Conservation (phyloP, 2,888 invertebrate genomes). For the Acrobasis consociella region DNA sequence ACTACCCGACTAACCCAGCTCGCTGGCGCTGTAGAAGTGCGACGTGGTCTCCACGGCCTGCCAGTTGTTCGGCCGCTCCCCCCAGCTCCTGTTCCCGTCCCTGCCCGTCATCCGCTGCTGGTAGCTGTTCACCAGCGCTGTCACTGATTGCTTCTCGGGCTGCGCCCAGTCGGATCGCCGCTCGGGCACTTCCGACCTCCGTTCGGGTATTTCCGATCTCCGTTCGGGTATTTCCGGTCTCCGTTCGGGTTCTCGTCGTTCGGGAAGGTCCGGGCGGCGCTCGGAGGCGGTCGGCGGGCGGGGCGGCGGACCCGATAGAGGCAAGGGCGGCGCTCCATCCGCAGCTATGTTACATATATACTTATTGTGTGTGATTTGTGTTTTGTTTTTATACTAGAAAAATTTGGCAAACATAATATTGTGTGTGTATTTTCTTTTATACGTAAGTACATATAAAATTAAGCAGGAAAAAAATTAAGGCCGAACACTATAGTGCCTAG, state of each 20-base stretch:
- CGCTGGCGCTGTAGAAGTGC: conserved; percentile 70
- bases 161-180: conserved; percentile 33
- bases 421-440: too few species aligned
- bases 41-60: conserved; percentile 63
- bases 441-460: too few species aligned
- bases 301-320: conserved; percentile 58
- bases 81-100: conserved; percentile 50
- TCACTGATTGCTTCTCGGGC: conserved; percentile 58
- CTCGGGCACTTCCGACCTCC: conserved; percentile 36
- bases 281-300: conserved; percentile 48
- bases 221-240: neutral
- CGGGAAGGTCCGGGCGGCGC: conserved; percentile 35
- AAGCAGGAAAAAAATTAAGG: too few species aligned
- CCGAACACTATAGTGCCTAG: too few species aligned
- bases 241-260: neutral
- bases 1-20: conserved; percentile 65
- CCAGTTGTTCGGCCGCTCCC: conserved; percentile 34
- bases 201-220: conserved; percentile 29
- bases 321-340: conserved; percentile 61
- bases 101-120: conserved; percentile 63
- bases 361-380: conserved; percentile 12
- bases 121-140: conserved; percentile 70
- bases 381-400: neutral
- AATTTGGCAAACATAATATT: too few species aligned
- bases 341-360: conserved; percentile 39